A percentile compares a stretch with the other conserved stretches of the same genome.
phyloP scores from a whole-genome alignment of 2,888 invertebrate genomes.

The Branchipolynoe longqiensis region DNA sequence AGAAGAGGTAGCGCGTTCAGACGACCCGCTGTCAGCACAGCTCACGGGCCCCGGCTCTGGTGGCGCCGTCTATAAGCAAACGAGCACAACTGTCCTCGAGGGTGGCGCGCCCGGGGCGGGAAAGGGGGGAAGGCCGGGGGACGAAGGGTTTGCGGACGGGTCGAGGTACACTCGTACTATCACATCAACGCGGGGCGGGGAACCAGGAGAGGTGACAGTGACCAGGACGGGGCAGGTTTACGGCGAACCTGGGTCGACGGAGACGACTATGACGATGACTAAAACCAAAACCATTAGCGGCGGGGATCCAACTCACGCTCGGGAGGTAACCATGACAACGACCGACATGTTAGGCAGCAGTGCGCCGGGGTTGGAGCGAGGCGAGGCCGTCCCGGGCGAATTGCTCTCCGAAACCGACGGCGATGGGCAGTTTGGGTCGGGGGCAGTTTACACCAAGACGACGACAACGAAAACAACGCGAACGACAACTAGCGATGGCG shows the following conservation, averaged over 20 bases:
- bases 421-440: slow-evolving; percentile 31
- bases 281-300: background rate
- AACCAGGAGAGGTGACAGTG: slow-evolving; percentile 10
- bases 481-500: background rate
- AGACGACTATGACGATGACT: background rate
- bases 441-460: background rate
- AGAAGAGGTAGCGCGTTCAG: slow-evolving; percentile 47
- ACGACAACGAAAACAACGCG: slow-evolving; percentile 27
- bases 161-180: background rate
- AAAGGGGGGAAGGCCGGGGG: background rate
- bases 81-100: background rate
- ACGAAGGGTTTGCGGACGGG: background rate
- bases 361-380: background rate
- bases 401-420: background rate
- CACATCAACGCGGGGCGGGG: background rate
- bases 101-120: slow-evolving; percentile 1
- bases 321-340: slow-evolving; percentile 16
- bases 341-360: background rate
- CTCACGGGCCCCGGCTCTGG: background rate
- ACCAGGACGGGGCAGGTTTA: slow-evolving; percentile 27
- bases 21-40: no score
- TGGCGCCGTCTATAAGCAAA: background rate
- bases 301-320: background rate
- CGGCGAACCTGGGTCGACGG: slow-evolving; percentile 34
- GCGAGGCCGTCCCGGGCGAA: background rate